phyloP scores from a whole-genome alignment of 2,113 vertebrate species.

The Syngnathus scovelli region DNA sequence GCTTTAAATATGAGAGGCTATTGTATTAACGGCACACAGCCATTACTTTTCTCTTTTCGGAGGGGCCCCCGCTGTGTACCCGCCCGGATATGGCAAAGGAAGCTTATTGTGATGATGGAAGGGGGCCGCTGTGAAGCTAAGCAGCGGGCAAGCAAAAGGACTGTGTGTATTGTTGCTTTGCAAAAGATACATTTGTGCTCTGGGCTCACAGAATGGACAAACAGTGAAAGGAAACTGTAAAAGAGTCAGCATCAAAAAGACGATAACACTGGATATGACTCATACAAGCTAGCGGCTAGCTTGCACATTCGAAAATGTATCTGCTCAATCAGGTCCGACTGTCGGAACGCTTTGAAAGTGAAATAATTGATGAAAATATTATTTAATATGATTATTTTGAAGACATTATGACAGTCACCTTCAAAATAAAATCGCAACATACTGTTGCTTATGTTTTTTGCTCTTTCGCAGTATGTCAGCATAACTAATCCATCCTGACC shows the following conservation, averaged over 20 bases:
- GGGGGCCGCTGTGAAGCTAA: constrained; percentile 49
- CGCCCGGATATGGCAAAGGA: constrained; percentile 59
- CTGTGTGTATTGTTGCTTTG: constrained; percentile 59
- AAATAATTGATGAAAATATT: background rate
- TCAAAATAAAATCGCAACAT: background rate
- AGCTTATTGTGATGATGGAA: constrained; percentile 60
- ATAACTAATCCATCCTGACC: background rate
- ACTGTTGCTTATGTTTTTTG: background rate
- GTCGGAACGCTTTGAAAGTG: background rate
- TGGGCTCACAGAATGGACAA: constrained; percentile 42
- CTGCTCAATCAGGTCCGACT: background rate
- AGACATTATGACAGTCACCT: background rate
- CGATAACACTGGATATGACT: constrained; percentile 27
- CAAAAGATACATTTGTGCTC: constrained; percentile 68
- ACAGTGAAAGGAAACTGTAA: constrained; percentile 63
- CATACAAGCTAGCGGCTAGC: constrained; percentile 47
- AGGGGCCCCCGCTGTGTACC: constrained; percentile 56
- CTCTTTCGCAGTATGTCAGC: background rate
- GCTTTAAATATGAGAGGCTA: constrained; percentile 65
- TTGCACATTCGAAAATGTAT: no score
- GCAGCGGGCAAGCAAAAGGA: constrained; percentile 45
- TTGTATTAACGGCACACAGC: constrained; percentile 60
- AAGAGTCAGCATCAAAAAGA: constrained; percentile 62
- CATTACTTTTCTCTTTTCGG: constrained; percentile 66
- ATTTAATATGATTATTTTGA: background rate